Evolutionary conservation across 2,113 vertebrate genomes (phyloP).

Genomic region (Barnardius zonarius): DNA sequence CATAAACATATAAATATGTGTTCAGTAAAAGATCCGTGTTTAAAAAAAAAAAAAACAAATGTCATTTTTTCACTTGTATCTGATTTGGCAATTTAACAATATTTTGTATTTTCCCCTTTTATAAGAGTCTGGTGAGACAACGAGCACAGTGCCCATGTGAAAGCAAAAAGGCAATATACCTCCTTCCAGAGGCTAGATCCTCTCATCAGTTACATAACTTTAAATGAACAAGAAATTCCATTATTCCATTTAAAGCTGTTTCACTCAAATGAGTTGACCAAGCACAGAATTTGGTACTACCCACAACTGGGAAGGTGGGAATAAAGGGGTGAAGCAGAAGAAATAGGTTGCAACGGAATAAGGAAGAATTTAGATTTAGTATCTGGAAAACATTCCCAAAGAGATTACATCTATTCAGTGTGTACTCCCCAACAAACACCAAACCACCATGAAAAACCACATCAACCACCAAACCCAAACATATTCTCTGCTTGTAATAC

Average conservation of each 20-base stretch:
- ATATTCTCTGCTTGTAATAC: neutral
- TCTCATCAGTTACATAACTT: neutral
- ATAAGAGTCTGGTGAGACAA: neutral
- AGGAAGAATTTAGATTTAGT: neutral
- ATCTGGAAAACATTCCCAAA: neutral
- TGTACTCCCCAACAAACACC: neutral
- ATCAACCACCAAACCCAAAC: neutral
- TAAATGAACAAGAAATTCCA: neutral
- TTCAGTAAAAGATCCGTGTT: neutral
- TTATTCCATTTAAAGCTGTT: neutral
- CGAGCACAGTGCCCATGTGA: neutral
- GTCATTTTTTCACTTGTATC: neutral
- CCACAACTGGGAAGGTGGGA: neutral
- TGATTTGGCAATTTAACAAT: neutral
- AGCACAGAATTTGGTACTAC: neutral
- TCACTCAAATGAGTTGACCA: neutral
- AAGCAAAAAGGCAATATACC: neutral
- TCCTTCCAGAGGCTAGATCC: neutral
- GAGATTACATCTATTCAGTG: neutral
- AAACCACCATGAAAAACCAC: neutral
- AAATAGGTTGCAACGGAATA: neutral
- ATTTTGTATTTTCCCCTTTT: neutral
- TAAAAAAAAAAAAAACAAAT: neutral
- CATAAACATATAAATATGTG: conserved; percentile 24
- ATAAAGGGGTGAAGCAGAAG: neutral